Conservation (phyloP, 2,797 vertebrate species). For the Rhyacichthys aspro region DNA sequence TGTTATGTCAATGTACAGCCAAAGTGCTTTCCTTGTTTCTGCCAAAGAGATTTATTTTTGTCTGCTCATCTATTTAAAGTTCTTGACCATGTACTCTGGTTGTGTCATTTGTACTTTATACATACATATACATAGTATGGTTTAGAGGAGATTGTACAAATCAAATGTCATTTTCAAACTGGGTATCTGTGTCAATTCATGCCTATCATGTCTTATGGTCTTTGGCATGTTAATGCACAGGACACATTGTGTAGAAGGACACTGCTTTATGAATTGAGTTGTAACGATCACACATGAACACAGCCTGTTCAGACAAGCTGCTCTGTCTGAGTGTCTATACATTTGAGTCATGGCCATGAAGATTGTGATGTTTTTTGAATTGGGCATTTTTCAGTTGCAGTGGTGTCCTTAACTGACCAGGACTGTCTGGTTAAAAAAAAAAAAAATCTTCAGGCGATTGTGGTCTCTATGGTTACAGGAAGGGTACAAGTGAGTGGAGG, state of each 20-base stretch:
- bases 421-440: conserved; percentile 54
- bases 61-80: conserved; percentile 40
- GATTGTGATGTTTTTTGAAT: conserved; percentile 13
- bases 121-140: background rate
- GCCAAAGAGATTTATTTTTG: conserved; percentile 65
- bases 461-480: conserved; percentile 76
- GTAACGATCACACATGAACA: background rate
- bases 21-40: conserved; percentile 67
- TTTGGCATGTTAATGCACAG: too few relatives aligned
- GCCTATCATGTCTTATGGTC: too few relatives aligned
- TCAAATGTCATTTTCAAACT: too few relatives aligned
- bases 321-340: conserved; percentile 7
- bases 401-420: conserved; percentile 10
- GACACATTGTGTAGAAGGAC: background rate
- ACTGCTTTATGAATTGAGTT: background rate
- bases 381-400: conserved; percentile 14
- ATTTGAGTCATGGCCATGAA: background rate
- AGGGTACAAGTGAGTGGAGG: conserved; percentile 57
- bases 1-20: conserved; percentile 47
- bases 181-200: too few relatives aligned
- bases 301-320: conserved; percentile 29
- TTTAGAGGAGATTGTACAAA: background rate
- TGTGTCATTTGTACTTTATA: conserved; percentile 25
- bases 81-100: conserved; percentile 22
- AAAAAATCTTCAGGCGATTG: conserved; percentile 58